These are phyloP conservation scores for Thunnus maccoyii DNA, from an alignment of 2,113 vertebrate species.

Conservation along the genomic window DNA sequence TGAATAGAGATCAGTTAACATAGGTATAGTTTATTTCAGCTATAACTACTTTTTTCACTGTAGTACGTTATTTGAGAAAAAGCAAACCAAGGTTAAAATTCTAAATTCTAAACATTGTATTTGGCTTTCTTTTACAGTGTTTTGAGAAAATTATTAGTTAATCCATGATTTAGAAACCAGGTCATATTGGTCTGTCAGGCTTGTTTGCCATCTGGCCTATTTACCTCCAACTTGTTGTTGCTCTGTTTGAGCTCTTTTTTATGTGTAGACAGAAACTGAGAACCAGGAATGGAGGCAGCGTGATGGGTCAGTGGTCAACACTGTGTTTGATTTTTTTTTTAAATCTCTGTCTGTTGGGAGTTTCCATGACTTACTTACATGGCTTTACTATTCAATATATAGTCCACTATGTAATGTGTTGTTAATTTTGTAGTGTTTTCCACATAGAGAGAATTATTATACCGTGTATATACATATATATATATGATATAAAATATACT, in stretches of 20 bases:
- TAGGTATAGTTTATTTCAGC: neutral
- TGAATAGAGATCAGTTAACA: slow-evolving; percentile 21
- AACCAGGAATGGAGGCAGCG: slow-evolving; percentile 11
- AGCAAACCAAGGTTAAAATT: neutral
- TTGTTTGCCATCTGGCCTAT: slow-evolving; percentile 44
- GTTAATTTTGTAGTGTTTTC: no score
- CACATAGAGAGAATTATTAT: no score
- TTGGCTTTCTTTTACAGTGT: slow-evolving; percentile 4
- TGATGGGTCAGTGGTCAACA: slow-evolving; percentile 2
- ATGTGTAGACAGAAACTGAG: slow-evolving; percentile 16
- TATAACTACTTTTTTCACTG: neutral
- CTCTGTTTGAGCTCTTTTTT: slow-evolving; percentile 20
- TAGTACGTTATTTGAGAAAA: neutral
- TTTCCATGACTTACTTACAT: neutral
- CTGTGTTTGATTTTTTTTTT: neutral
- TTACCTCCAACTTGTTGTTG: slow-evolving; percentile 30
- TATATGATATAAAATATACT: no score
- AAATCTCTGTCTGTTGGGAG: neutral
- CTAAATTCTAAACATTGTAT: slow-evolving; percentile 4
- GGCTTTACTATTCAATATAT: neutral
- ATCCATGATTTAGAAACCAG: slow-evolving; percentile 52
- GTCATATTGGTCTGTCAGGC: slow-evolving; percentile 39
- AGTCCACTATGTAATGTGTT: neutral
- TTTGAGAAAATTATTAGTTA: slow-evolving; percentile 28
- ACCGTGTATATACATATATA: no score